Base-by-base conservation (phyloP, 2,797 vertebrate species). In the Phataginus tetradactyla region DNA sequence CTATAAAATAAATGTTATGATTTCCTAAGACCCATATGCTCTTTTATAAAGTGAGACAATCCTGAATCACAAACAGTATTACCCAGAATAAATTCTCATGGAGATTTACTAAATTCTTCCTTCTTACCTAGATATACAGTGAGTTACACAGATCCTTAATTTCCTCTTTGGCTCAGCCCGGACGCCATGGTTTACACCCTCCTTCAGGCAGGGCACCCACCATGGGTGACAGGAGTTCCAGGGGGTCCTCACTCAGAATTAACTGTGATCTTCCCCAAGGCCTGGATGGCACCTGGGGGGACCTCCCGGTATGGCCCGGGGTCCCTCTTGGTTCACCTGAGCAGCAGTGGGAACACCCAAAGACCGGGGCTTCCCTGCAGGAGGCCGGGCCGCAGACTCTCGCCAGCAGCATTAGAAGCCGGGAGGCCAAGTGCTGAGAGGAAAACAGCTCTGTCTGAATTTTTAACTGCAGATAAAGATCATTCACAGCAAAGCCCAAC, bases 11-110 rank as follows among this genome's bases (percentile, higher is more conserved):
- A 98, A 96, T 0, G 20, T 94, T 95, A 78, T 96, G 92, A 97
- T 94, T 98, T 98, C 92, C 96, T 96, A 97, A 98, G 97, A 98
- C 97, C 97, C 98, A 97, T 96, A 97, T 96, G 97, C 84, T 97
- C 84, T 75, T 97, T 97, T 98, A 95, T 96, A 97, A 96, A 97
- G 96, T 74, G 93, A 96, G 85, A 90, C 92, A 92, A 86, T 74
- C 57, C 94, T 80, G 91, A 92, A 96, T 93, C 85, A n/a, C 34
- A 94, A 95, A 97, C 96, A 97, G 80, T 90, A 97, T 74, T 94
- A 85, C 81, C 72, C 7, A 75, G 91, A 97, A 93, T 75, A 71
- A 72, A 97, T 98, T 98, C 96, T 96, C 96, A 80, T 17, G 92
- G 21, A 91, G 95, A 96, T 91, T 95, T 97, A 96, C n/a, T 97